phyloP scores from a whole-genome alignment of 2,113 vertebrate species.

The Oryzias curvinotus region DNA sequence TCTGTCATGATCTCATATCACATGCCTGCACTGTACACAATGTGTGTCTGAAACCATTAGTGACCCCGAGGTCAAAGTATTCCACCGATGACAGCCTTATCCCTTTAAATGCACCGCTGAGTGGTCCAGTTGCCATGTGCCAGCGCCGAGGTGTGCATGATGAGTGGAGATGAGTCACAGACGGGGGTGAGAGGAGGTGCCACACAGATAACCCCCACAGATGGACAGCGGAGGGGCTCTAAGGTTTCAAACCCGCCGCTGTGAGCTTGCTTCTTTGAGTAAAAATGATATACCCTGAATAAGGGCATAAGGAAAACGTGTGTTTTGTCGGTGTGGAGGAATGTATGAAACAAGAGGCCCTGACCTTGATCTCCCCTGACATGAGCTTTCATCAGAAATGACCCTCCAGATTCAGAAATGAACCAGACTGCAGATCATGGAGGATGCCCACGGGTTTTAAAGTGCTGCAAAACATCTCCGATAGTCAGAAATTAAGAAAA shows the following conservation, averaged over 20 bases:
- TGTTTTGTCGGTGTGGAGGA: constrained; percentile 33
- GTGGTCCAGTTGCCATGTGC: constrained; percentile 59
- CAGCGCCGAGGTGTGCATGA: constrained; percentile 62
- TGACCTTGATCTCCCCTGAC: constrained; percentile 74
- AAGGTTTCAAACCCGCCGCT: constrained; percentile 66
- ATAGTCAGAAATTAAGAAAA: background rate
- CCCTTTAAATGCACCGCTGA: constrained; percentile 39
- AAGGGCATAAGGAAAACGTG: constrained; percentile 42
- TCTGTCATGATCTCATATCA: no score
- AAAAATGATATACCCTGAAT: constrained; percentile 64
- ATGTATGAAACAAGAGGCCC: constrained; percentile 74
- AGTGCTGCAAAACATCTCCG: background rate
- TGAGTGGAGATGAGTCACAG: constrained; percentile 67
- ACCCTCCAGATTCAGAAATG: constrained; percentile 42
- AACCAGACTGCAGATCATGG: constrained; percentile 19
- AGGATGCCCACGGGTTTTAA: constrained; percentile 22
- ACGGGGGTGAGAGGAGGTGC: constrained; percentile 66
- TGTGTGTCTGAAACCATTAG: background rate
- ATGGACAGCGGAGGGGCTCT: constrained; percentile 68
- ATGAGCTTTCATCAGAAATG: constrained; percentile 66
- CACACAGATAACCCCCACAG: constrained; percentile 75
- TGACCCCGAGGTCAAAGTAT: constrained; percentile 61
- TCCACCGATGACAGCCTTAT: constrained; percentile 64
- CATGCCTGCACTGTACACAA: constrained; percentile 21
- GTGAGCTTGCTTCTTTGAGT: constrained; percentile 35